These are phyloP conservation scores for Brachyopa scutellaris DNA, from an alignment of 2,888 invertebrate genomes.

Conservation along the genomic window DNA sequence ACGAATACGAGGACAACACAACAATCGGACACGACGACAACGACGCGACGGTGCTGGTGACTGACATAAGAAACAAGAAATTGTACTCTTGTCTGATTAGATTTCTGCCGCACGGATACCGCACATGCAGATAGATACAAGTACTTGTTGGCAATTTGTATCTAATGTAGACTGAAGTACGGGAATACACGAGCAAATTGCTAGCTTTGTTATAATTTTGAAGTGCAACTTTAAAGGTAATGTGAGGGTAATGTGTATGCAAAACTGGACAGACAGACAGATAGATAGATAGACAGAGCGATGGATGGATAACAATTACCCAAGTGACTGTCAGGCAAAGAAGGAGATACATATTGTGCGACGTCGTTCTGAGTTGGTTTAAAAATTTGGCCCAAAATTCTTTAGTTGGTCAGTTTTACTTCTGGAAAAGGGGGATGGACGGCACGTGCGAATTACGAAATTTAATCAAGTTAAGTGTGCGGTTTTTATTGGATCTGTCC, in stretches of 20 bases:
- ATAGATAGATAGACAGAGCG: no score
- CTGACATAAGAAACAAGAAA: constrained; percentile 58
- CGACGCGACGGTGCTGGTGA: not conserved
- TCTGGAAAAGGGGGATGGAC: not conserved
- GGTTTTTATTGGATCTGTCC: not conserved
- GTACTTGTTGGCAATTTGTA: constrained; percentile 1
- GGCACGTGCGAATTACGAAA: not conserved
- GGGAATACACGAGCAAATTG: not conserved
- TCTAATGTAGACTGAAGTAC: not conserved
- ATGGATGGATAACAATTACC: constrained; percentile 4
- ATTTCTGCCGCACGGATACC: constrained; percentile 29
- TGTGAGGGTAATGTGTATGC: not conserved
- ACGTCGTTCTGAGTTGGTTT: no score
- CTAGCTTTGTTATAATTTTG: constrained; percentile 6
- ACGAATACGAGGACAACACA: constrained; percentile 22
- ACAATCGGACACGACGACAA: not conserved
- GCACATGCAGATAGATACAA: not conserved
- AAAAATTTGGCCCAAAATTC: no score
- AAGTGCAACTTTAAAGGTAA: not conserved
- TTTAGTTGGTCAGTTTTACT: not conserved
- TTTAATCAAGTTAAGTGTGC: constrained; percentile 17
- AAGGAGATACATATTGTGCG: not conserved
- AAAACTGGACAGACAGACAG: constrained; percentile 1
- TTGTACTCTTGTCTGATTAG: constrained; percentile 66
- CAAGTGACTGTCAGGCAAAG: not conserved